Percentiles rank a stretch among this genome's conserved stretches.
Conservation (phyloP, 2,797 vertebrate species). For the Gouania willdenowi region DNA sequence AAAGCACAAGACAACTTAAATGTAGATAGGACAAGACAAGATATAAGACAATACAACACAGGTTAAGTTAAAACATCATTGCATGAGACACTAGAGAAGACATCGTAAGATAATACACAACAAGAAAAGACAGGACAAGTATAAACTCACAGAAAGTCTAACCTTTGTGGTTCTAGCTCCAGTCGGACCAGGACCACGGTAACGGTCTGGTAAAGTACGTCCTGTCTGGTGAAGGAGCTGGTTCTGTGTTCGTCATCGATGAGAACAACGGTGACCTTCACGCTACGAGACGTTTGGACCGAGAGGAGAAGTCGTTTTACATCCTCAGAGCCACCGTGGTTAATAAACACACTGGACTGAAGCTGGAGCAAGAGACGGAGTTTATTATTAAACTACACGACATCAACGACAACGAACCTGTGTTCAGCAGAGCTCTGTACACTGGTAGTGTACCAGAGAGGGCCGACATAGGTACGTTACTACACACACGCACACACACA, state of each 20-base stretch:
- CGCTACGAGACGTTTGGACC: conserved; percentile 87
- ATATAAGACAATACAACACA: too few species aligned
- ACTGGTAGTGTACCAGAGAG: conserved; percentile 87
- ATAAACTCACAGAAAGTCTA: too few species aligned
- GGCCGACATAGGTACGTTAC: conserved; percentile 88
- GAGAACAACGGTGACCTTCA: conserved; percentile 92
- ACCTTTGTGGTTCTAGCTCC: too few species aligned
- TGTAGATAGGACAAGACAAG: too few species aligned
- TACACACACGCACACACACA: too few species aligned
- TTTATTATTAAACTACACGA: conserved; percentile 96
- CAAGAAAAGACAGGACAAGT: too few species aligned
- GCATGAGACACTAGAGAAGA: too few species aligned
- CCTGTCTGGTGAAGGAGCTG: conserved; percentile 90
- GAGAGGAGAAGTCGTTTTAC: conserved; percentile 89
- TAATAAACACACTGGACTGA: conserved; percentile 79
- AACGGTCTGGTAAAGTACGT: conserved; percentile 90
- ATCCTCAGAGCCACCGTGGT: conserved; percentile 85
- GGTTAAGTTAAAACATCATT: too few species aligned
- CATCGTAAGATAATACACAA: too few species aligned
- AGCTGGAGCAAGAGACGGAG: conserved; percentile 91
- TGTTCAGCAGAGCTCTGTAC: conserved; percentile 88
- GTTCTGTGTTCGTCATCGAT: conserved; percentile 87
- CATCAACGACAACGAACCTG: conserved; percentile 95
- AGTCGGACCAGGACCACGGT: conserved; percentile 90
- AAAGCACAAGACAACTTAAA: too few species aligned